A percentile compares a stretch with the other conserved stretches of the same genome.
These are phyloP conservation scores for Alosa sapidissima DNA, from an alignment of 2,797 vertebrate genomes.

Conservation along the genomic window DNA sequence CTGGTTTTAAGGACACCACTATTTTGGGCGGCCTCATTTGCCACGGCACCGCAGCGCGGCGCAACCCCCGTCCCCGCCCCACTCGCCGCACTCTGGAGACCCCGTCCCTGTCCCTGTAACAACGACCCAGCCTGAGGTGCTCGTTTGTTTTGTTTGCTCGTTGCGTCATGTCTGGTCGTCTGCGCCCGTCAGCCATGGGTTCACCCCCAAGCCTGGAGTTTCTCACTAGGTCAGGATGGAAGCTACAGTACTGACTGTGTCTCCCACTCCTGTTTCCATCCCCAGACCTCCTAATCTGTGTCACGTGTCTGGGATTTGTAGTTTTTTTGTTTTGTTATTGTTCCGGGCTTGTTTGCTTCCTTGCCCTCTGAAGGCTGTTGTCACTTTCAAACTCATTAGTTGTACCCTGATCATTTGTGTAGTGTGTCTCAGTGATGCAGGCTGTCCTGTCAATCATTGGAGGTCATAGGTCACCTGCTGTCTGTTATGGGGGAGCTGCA, in stretches of 20 bases:
- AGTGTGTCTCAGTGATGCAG: background rate
- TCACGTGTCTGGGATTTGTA: background rate
- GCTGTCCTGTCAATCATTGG: slow-evolving; percentile 10
- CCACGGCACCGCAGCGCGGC: background rate
- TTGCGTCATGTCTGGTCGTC: background rate
- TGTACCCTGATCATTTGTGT: background rate
- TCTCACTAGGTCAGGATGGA: background rate
- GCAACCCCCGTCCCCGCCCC: background rate
- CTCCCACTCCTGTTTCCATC: background rate
- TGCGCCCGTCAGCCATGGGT: background rate
- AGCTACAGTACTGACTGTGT: background rate
- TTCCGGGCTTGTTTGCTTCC: background rate
- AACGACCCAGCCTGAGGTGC: background rate
- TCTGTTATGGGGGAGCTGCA: background rate
- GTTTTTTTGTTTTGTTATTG: background rate
- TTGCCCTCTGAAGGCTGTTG: background rate
- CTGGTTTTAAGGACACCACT: slow-evolving; percentile 25
- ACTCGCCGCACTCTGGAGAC: background rate
- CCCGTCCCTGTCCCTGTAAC: background rate
- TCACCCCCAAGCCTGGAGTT: background rate
- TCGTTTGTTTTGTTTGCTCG: background rate
- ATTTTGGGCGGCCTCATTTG: slow-evolving; percentile 19
- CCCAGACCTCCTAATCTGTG: background rate
- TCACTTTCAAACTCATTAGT: background rate
- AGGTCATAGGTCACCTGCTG: slow-evolving; percentile 24